These are phyloP conservation scores for Pyrgilauda ruficollis DNA, from an alignment of 2,113 vertebrate species.

Conservation along the genomic window DNA sequence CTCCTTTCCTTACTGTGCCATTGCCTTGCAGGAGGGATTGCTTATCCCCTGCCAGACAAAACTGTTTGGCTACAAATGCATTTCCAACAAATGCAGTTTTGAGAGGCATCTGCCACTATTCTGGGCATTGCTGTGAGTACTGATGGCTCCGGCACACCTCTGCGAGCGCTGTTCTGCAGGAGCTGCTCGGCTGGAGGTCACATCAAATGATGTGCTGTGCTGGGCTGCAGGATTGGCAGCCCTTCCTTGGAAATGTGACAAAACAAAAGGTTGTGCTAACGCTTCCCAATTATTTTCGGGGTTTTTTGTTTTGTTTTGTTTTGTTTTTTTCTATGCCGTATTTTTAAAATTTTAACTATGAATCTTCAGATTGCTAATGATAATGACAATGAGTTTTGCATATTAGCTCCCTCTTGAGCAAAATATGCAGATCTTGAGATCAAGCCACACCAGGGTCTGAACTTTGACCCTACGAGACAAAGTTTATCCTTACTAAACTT, in stretches of 20 bases:
- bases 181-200: neutral
- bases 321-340: neutral
- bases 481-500: neutral
- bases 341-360: neutral
- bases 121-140: fast-evolving
- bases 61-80: neutral
- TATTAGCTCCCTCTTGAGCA: neutral
- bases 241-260: neutral
- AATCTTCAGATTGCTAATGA: neutral
- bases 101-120: neutral
- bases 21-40: neutral
- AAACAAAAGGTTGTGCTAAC: neutral
- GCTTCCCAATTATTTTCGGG: neutral
- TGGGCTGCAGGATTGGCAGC: neutral
- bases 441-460: neutral
- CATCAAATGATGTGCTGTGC: neutral
- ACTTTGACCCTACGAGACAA: neutral
- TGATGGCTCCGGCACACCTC: neutral
- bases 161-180: fast-evolving
- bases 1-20: neutral
- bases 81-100: neutral
- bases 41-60: neutral
- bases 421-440: neutral
- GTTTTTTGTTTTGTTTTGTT: no score
- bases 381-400: neutral